Conservation (phyloP, 1,140 invertebrate genomes). For the Triops longicaudatus region DNA sequence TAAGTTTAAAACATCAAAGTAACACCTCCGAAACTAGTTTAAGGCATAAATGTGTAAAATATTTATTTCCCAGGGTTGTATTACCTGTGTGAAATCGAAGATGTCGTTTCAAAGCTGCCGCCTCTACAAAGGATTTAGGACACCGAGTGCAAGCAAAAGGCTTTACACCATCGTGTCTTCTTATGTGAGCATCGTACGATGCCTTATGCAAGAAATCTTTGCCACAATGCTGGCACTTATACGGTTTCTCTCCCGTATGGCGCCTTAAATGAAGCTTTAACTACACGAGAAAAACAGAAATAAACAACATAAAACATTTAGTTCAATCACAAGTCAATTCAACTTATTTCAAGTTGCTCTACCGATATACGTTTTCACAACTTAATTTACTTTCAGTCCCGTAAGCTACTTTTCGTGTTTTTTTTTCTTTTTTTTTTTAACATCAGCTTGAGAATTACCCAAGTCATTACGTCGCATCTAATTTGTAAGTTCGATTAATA, state of each 20-base stretch:
- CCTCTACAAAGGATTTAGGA: constrained; percentile 52
- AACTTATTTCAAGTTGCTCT: no score
- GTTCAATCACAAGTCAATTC: background rate
- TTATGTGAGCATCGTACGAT: constrained; percentile 50
- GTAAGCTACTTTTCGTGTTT: no score
- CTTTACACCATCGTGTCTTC: constrained; percentile 53
- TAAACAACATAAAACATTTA: background rate
- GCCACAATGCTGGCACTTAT: constrained; percentile 50
- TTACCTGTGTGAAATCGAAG: constrained; percentile 55
- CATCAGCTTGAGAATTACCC: no score
- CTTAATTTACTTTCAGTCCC: no score
- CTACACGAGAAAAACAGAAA: constrained; percentile 28
- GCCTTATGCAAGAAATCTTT: constrained; percentile 54
- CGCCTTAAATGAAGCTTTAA: constrained; percentile 44
- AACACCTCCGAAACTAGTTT: no score
- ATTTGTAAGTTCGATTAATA: background rate
- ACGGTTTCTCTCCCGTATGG: constrained; percentile 54
- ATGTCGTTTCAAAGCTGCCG: constrained; percentile 59
- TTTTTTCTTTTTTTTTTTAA: no score
- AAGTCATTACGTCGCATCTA: no score
- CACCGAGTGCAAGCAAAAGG: constrained; percentile 55
- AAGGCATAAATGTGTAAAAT: no score
- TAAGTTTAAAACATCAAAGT: no score
- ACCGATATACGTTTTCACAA: no score
- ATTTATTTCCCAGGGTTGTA: constrained; percentile 55